Evolutionary conservation across 2,888 invertebrate species (phyloP).

Genomic region (Melanargia galathea): DNA sequence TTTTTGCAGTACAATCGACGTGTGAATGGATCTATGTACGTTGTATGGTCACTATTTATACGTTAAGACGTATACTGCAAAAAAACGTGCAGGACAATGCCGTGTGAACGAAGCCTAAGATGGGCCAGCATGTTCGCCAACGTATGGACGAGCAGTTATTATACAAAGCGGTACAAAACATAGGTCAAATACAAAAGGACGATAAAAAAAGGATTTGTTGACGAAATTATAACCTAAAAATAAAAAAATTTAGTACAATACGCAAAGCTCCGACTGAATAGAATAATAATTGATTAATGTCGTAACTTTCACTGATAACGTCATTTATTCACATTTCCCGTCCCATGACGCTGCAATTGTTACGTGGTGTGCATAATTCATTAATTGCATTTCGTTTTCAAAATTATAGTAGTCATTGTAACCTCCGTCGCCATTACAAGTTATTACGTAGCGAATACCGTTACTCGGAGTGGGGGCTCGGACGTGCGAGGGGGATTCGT

Average conservation of each 20-base stretch:
- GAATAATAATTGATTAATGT: background rate
- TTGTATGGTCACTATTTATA: too few species aligned
- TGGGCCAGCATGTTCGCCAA: too few species aligned
- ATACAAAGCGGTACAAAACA: too few species aligned
- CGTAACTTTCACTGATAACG: constrained; percentile 43
- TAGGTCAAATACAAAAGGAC: too few species aligned
- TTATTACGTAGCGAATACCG: constrained; percentile 78
- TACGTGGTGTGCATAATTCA: constrained; percentile 70
- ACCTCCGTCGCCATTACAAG: constrained; percentile 70
- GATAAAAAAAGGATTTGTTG: background rate
- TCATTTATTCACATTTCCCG: constrained; percentile 47
- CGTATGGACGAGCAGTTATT: too few species aligned
- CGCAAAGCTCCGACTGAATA: background rate
- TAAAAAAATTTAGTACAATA: background rate
- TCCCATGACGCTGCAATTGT: constrained; percentile 76
- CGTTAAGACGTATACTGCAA: too few species aligned
- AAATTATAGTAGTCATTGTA: constrained; percentile 53
- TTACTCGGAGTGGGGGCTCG: constrained; percentile 72
- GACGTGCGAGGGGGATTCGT: constrained; percentile 74
- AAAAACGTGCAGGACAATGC: too few species aligned
- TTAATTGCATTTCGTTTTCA: constrained; percentile 59
- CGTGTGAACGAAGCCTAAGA: too few species aligned
- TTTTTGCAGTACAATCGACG: too few species aligned
- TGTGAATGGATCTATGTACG: too few species aligned
- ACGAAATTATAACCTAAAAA: constrained; percentile 10